phyloP scores from a whole-genome alignment of 2,113 vertebrate genomes.

The Euleptes europaea region DNA sequence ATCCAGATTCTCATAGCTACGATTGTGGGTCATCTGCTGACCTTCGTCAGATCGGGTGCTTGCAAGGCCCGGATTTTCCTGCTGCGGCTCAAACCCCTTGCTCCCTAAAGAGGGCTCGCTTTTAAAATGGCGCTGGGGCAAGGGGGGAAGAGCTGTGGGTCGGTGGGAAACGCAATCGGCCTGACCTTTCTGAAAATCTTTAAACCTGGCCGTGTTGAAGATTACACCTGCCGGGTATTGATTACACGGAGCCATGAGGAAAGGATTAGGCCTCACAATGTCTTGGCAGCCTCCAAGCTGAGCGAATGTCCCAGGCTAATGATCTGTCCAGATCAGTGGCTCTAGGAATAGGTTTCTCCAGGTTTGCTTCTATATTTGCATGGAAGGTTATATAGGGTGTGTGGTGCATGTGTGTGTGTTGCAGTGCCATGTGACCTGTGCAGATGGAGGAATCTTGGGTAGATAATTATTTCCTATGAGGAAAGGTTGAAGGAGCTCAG shows the following conservation, averaged over 20 bases:
- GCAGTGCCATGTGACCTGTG: not conserved
- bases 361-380: not conserved
- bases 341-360: not conserved
- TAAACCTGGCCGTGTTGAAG: not conserved
- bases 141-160: too few species aligned
- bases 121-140: not conserved
- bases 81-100: not conserved
- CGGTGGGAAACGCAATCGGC: not conserved
- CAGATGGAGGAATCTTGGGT: too few species aligned
- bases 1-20: not conserved
- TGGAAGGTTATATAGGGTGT: not conserved
- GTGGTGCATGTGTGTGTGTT: too few species aligned
- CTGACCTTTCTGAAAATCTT: not conserved
- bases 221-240: not conserved
- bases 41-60: not conserved
- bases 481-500: too few species aligned
- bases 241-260: not conserved
- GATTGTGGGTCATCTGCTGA: not conserved
- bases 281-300: slow-evolving; percentile 13
- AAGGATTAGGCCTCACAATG: slow-evolving; percentile 1
- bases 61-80: not conserved
- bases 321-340: not conserved
- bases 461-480: too few species aligned
- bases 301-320: not conserved
- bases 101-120: not conserved